A percentile compares a stretch with the other conserved stretches of the same genome.
phyloP scores from a whole-genome alignment of 2,797 vertebrate genomes.

The Melanotaenia nigrans region DNA sequence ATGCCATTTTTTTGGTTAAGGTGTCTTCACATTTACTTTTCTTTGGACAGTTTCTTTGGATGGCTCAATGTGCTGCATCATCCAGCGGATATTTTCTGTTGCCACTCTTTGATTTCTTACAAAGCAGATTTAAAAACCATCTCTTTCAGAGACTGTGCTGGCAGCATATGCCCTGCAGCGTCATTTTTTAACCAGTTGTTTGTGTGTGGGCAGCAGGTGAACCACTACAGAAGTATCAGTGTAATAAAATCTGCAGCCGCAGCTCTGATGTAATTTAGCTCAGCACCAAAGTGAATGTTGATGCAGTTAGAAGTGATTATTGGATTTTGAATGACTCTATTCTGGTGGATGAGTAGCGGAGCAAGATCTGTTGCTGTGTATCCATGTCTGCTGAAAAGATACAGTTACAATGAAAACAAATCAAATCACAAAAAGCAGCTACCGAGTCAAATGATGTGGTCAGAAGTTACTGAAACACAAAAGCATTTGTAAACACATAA shows the following conservation, averaged over 20 bases:
- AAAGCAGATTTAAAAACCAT: background rate
- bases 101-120: background rate
- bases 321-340: constrained; percentile 31
- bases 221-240: constrained; percentile 11
- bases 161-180: background rate
- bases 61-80: background rate
- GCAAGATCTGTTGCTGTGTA: constrained; percentile 3
- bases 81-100: background rate
- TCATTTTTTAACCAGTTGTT: background rate
- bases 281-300: constrained; percentile 6
- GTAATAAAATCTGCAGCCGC: constrained; percentile 39
- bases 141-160: background rate
- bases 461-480: background rate
- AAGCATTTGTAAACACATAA: background rate
- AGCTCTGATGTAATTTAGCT: constrained; percentile 29
- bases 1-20: too few species aligned
- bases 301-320: constrained; percentile 46
- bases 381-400: constrained; percentile 4
- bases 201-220: constrained; percentile 14
- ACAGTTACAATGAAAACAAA: background rate
- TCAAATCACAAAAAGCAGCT: background rate
- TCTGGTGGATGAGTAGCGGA: constrained; percentile 27
- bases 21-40: too few species aligned
- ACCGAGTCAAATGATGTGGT: background rate
- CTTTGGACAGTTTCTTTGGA: too few species aligned